Conservation (phyloP, 2,888 invertebrate genomes). For the Macaria notata region DNA sequence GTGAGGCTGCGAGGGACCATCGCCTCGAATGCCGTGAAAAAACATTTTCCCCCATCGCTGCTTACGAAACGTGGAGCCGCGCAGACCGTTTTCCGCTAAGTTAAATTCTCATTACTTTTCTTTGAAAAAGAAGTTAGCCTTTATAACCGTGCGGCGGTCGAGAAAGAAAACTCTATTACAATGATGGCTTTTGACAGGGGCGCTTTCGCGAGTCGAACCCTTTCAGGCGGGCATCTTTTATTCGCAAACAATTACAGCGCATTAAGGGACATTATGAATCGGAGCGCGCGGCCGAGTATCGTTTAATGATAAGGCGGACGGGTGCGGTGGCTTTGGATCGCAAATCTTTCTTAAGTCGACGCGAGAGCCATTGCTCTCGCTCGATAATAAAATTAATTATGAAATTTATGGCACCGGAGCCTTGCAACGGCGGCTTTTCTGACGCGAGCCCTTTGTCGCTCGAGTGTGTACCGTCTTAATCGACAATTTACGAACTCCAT, state of each 20-base stretch:
- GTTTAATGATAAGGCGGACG: conserved; percentile 70
- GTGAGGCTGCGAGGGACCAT: conserved; percentile 53
- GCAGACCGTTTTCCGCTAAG: conserved; percentile 73
- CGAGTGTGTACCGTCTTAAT: conserved; percentile 67
- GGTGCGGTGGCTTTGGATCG: conserved; percentile 65
- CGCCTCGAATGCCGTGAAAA: conserved; percentile 64
- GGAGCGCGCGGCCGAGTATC: conserved; percentile 53
- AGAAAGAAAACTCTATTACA: conserved; percentile 73
- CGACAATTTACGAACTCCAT: conserved; percentile 63
- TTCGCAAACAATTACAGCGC: conserved; percentile 67
- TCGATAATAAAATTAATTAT: conserved; percentile 76
- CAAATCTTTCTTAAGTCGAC: conserved; percentile 74
- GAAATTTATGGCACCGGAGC: conserved; percentile 61
- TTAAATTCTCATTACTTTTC: conserved; percentile 79
- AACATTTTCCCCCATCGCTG: conserved; percentile 61
- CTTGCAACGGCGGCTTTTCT: conserved; percentile 44
- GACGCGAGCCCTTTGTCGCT: conserved; percentile 58
- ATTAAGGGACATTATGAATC: conserved; percentile 60
- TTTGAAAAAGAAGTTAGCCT: conserved; percentile 73
- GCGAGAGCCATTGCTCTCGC: conserved; percentile 64
- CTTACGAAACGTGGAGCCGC: conserved; percentile 53
- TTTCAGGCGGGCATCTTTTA: conserved; percentile 60
- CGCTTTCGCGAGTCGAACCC: conserved; percentile 50
- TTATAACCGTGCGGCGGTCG: conserved; percentile 64
- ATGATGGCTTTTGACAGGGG: conserved; percentile 67